Base-by-base conservation (phyloP, 2,888 invertebrate species). In the Dryocosmus kuriphilus region DNA sequence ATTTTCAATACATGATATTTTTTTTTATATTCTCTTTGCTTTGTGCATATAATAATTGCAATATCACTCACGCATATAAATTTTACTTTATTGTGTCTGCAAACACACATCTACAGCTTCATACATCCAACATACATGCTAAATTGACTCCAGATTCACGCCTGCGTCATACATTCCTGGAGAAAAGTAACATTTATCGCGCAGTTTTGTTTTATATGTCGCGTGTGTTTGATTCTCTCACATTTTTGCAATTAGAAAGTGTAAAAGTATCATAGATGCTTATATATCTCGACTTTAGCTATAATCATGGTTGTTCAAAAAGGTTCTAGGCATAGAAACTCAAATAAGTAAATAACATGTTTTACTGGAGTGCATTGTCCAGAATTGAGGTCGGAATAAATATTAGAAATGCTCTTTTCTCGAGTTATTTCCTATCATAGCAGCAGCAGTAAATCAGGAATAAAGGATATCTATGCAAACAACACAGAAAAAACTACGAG, bases 401-500 rank as follows among this genome's bases (percentile, higher is more conserved):
- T 46, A 41, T 22, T 41, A 65, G 41, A 67, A 46, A 67, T 67
- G 67, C 24, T 46, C 27, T 27, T 22, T 22, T 9, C 22, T 9
- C 19, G 46, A 24, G 67, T 46, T 27, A 27, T 67, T 67, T 46
- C 27, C 51, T 27, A 67, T 24, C 46, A 46, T 51, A 38, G 65
- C 65, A 67, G 30, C 24, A 65, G 24, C 8, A 22, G 22, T 22
- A 55, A 55, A 55, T 22, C 55, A 55, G n/a, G 2, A 67, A 14
- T 46, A 67, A 67, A 67, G 46, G 67, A 46, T 67, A n/a, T n/a
- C n/a, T n/a, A 67, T 1, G 38, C 22, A 38, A 22, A 38, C 22
- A 41, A 41, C 9, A 7, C 9, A 41, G 9, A 16, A 9, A 41
- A 2, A 2, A 7, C 9, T 14, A 41, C 8, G 14, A 46, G 8